These are phyloP conservation scores for Protodeltote pygarga DNA, from an alignment of 2,888 invertebrate genomes.

Conservation along the genomic window DNA sequence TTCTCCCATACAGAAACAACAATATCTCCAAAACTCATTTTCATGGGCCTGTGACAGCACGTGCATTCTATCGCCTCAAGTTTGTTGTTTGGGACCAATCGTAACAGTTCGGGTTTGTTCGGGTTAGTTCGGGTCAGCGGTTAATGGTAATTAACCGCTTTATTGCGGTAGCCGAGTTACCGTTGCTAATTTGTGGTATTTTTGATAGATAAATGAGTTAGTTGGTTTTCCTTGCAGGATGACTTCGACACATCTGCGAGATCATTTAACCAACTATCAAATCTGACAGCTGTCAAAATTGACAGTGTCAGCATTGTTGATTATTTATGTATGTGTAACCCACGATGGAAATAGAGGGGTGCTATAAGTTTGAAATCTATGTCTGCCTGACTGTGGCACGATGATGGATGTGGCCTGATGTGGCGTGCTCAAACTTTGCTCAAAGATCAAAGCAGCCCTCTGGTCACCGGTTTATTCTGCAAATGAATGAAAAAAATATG, in stretches of 20 bases:
- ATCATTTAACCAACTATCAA: too few species aligned
- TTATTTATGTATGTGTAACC: too few species aligned
- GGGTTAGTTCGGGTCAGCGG: conserved; percentile 52
- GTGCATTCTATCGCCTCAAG: conserved; percentile 63
- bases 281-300: too few species aligned
- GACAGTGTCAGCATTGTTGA: too few species aligned
- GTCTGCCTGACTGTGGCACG: too few species aligned
- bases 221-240: not conserved
- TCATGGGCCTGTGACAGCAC: conserved; percentile 50
- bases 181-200: conserved; percentile 7
- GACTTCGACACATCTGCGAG: not conserved
- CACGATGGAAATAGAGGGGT: too few species aligned
- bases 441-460: too few species aligned
- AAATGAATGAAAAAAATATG: too few species aligned
- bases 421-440: too few species aligned
- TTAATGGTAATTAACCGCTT: conserved; percentile 63
- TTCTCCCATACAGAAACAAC: not conserved
- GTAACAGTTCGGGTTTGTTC: conserved; percentile 28
- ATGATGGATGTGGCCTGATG: too few species aligned
- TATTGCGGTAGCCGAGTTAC: conserved; percentile 29
- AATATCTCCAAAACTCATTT: conserved; percentile 24
- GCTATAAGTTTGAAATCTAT: conserved; percentile 4
- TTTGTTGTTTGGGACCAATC: conserved; percentile 50
- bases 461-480: too few species aligned
- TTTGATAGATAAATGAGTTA: conserved; percentile 1